Conservation (phyloP, 1,140 invertebrate genomes). For the Dendroctonus ponderosae region DNA sequence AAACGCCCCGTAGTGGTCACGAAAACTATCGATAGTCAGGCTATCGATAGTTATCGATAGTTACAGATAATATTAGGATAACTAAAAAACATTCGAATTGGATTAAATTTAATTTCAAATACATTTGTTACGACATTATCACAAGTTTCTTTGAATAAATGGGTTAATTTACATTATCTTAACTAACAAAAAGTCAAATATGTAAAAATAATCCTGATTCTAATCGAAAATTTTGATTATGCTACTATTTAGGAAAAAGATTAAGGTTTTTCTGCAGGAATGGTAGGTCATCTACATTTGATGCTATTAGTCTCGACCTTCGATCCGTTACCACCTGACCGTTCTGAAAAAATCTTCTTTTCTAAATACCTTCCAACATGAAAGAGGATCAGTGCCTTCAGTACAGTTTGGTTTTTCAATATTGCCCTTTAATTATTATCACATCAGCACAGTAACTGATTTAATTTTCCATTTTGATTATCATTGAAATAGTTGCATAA, state of each 20-base stretch:
- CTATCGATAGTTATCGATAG: no score
- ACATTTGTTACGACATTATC: no score
- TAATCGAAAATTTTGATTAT: constrained; percentile 1
- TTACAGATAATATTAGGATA: constrained; percentile 8
- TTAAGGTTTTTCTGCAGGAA: constrained; percentile 14
- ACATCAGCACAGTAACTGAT: constrained; percentile 13
- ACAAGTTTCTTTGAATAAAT: background rate
- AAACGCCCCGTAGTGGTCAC: no score
- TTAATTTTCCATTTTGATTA: no score
- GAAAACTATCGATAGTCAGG: no score
- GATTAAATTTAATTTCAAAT: no score
- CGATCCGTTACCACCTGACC: constrained; percentile 7
- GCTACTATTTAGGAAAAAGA: background rate
- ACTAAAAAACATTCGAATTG: no score
- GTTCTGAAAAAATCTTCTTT: background rate
- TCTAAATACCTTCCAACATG: constrained; percentile 20
- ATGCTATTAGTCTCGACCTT: constrained; percentile 6
- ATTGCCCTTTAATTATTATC: constrained; percentile 20
- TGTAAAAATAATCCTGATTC: background rate
- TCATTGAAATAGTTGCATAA: no score
- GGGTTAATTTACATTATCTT: background rate
- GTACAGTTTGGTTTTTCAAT: background rate
- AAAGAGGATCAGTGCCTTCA: constrained; percentile 7
- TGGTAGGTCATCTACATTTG: constrained; percentile 12
- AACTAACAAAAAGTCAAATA: background rate